phyloP scores from a whole-genome alignment of 2,888 invertebrate species.

The Syrphus vitripennis region DNA sequence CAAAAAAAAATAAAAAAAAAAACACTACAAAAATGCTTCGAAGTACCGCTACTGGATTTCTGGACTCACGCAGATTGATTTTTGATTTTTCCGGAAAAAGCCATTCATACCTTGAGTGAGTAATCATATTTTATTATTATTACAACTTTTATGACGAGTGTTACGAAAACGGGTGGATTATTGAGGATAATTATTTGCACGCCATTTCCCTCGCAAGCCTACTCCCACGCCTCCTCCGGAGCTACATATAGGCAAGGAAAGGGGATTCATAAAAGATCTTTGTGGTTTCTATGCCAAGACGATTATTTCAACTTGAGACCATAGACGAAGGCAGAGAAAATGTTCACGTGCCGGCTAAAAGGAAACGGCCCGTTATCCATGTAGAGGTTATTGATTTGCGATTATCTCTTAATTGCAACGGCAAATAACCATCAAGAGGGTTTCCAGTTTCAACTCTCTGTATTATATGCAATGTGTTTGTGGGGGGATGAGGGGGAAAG shows the following conservation, averaged over 20 bases:
- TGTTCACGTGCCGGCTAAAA: slow-evolving; percentile 22
- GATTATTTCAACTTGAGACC: neutral
- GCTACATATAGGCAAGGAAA: neutral
- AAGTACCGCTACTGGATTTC: slow-evolving; percentile 76
- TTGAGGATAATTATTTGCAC: slow-evolving; percentile 40
- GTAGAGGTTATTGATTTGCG: slow-evolving; percentile 57
- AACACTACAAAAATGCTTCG: slow-evolving; percentile 55
- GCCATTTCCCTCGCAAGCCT: neutral
- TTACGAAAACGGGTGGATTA: neutral
- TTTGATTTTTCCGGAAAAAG: slow-evolving; percentile 80
- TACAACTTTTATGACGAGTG: neutral
- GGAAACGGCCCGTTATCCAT: slow-evolving; percentile 38
- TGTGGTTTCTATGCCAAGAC: neutral
- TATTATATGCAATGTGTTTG: slow-evolving; percentile 3
- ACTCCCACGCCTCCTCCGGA: neutral
- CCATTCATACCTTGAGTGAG: slow-evolving; percentile 79
- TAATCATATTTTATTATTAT: slow-evolving; percentile 56
- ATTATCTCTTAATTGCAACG: slow-evolving; percentile 63
- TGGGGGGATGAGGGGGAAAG: neutral
- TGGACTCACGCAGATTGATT: slow-evolving; percentile 79
- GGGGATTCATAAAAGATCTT: neutral
- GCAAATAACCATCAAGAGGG: slow-evolving; percentile 46
- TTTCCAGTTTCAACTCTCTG: slow-evolving; percentile 7
- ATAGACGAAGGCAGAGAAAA: slow-evolving; percentile 2
- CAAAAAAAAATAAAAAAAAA: neutral